Evolutionary conservation across 2,113 vertebrate genomes (phyloP).

Genomic region (Columba livia): DNA sequence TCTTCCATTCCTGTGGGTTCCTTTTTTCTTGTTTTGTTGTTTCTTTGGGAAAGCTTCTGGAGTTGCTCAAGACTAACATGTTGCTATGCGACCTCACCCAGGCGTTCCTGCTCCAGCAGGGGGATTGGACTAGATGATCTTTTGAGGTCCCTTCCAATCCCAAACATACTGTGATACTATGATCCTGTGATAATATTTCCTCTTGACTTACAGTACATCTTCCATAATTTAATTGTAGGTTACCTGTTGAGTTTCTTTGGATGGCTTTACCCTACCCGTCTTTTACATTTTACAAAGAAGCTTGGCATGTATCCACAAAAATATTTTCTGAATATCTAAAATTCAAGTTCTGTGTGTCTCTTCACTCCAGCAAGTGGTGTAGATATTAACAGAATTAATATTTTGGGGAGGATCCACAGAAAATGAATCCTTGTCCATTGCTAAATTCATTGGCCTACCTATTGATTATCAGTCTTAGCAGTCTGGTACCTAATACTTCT

Average conservation of each 20-base stretch:
- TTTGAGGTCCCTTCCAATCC: too few species aligned
- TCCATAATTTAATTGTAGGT: background rate
- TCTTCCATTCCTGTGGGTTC: background rate
- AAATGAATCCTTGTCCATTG: background rate
- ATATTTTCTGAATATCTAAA: background rate
- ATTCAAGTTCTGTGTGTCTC: background rate
- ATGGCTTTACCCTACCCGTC: fast-evolving
- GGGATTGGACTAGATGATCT: too few species aligned
- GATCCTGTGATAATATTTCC: background rate
- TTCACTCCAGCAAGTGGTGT: background rate
- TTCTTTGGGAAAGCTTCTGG: background rate
- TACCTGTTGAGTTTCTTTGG: background rate
- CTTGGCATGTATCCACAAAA: background rate
- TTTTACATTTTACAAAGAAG: background rate
- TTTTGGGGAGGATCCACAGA: background rate
- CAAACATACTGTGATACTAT: too few species aligned
- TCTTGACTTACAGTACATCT: background rate
- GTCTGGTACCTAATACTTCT: background rate
- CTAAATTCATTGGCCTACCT: background rate
- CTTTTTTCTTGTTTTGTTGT: background rate
- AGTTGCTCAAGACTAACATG: background rate
- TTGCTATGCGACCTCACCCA: too few species aligned
- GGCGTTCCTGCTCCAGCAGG: too few species aligned
- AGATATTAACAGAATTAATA: background rate
- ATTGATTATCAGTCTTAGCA: background rate